Percentiles rank a stretch among this genome's conserved stretches.
Conservation (phyloP, 2,113 vertebrate species). For the Rissa tridactyla region DNA sequence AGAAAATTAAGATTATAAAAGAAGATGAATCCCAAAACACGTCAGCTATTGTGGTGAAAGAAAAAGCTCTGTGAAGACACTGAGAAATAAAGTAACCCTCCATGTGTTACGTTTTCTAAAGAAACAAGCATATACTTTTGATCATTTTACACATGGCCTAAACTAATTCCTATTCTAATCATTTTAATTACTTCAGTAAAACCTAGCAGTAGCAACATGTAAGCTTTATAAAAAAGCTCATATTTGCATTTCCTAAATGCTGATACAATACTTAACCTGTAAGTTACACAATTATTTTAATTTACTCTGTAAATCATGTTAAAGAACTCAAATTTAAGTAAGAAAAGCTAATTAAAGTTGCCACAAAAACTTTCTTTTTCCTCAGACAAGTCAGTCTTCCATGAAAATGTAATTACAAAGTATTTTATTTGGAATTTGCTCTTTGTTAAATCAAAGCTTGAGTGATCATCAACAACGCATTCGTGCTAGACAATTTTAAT, state of each 20-base stretch:
- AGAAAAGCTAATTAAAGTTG: not conserved
- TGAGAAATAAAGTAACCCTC: not conserved
- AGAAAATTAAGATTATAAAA: not conserved
- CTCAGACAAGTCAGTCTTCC: not conserved
- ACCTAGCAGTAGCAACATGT: not conserved
- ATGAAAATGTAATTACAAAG: not conserved
- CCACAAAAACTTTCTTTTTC: not conserved
- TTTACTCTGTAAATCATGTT: not conserved
- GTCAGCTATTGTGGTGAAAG: not conserved
- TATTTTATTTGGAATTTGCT: not conserved
- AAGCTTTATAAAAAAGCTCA: not conserved
- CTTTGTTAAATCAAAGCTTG: not conserved
- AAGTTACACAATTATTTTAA: not conserved
- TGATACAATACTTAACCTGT: not conserved
- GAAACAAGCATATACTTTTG: not conserved
- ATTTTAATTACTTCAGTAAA: not conserved
- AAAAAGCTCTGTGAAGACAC: not conserved
- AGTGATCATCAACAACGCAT: not conserved
- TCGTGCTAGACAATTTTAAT: not conserved
- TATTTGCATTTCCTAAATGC: not conserved
- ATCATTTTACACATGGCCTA: not conserved
- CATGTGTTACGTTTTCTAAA: not conserved
- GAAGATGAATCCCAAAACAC: not conserved
- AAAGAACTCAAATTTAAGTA: not conserved
- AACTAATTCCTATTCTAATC: not conserved